Evolutionary conservation across 2,888 invertebrate species (phyloP), one percentile per base, ranked within the genome.

Genomic region (Epiblema foenella): DNA sequence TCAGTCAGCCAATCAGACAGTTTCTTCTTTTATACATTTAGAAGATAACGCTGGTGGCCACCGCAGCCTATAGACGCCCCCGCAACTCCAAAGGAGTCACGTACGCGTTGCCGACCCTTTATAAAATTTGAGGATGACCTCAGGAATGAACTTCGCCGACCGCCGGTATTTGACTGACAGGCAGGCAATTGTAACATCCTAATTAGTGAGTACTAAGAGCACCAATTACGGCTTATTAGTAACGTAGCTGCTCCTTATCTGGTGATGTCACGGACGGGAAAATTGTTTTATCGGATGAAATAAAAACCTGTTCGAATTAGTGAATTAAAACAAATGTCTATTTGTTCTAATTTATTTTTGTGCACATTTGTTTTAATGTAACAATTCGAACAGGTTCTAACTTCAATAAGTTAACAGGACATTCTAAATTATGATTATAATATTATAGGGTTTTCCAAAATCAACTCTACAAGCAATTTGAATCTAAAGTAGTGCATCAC

Each of bases 221-320:
- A 37, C 33, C 20, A 52, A 52, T 63, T 63, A 63, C 15, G 37
- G 10, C 37, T 65, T 39, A 68, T 65, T 73, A 68, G 60, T 54
- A 68, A 68, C 57, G 62, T 68, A 74, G 20, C 29, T 73, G 63
- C 46, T 46, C 2, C 46, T 52, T 11, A 51, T 60, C 60, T 33
- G 62, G 17, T 63, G 51, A 37, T 51, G 37, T 37, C 37, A 63
- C 15, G 15, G 12, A 9, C 18, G 49, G 29, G 10, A n/a, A 24
- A 4, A 24, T 24, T 24, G 33, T 63, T 29, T 24, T 33, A 62
- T 52, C n/a, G n/a, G n/a, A n/a, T n/a, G n/a, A n/a, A n/a, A n/a
- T n/a, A n/a, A n/a, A n/a, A n/a, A n/a, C n/a, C n/a, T n/a, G n/a
- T n/a, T n/a, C n/a, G n/a, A n/a, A n/a, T n/a, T n/a, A n/a, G n/a